These are phyloP conservation scores for Drosophila mayri DNA, from an alignment of 1,140 invertebrate species.

Conservation along the genomic window DNA sequence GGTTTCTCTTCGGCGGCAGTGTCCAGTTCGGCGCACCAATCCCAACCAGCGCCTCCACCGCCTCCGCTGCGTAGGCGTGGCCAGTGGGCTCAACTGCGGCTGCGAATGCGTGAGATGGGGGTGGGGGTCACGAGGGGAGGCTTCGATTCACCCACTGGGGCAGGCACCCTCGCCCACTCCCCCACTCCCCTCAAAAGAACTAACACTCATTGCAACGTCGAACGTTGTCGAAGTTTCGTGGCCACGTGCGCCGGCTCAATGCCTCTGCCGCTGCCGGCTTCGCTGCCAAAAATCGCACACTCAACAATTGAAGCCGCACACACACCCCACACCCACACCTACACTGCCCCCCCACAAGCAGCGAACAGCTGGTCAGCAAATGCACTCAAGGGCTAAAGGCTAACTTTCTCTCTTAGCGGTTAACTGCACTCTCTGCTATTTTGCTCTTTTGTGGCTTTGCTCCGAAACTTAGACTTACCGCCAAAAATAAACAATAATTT, in stretches of 20 bases:
- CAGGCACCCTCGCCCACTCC: too few species aligned
- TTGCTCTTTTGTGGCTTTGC: neutral
- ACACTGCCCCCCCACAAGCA: conserved; percentile 4
- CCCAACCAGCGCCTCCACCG: conserved; percentile 76
- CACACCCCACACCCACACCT: neutral
- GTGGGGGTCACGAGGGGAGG: neutral
- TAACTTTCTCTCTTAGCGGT: neutral
- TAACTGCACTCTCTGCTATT: conserved; percentile 19
- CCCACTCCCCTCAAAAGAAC: neutral
- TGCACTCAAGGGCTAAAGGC: conserved; percentile 16
- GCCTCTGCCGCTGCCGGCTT: conserved; percentile 15
- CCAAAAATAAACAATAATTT: neutral
- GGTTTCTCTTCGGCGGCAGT: conserved; percentile 23
- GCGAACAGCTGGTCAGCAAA: conserved; percentile 40
- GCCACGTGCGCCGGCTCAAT: conserved; percentile 68
- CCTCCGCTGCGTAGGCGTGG: conserved; percentile 70
- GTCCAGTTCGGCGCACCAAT: conserved; percentile 78
- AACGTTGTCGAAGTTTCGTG: conserved; percentile 61
- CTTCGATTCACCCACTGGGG: conserved; percentile 5
- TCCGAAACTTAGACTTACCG: neutral
- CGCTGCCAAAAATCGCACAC: conserved; percentile 42
- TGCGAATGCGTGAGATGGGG: conserved; percentile 52
- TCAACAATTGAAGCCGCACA: conserved; percentile 33
- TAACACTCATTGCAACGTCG: conserved; percentile 49
- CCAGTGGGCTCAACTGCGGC: conserved; percentile 62